Percentiles rank a stretch among this genome's conserved stretches.
Conservation (phyloP, 1,140 invertebrate species). For the Dreissena rostriformis region DNA sequence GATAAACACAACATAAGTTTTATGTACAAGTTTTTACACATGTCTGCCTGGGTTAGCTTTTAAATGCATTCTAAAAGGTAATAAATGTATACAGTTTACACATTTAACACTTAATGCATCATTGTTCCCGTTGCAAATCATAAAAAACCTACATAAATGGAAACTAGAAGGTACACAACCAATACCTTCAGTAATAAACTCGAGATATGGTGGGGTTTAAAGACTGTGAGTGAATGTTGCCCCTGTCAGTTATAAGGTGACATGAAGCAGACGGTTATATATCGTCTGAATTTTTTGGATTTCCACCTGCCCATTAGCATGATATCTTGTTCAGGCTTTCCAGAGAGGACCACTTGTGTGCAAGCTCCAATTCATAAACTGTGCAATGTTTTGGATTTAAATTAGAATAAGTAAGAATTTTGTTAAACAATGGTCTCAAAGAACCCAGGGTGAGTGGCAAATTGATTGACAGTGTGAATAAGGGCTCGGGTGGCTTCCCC, state of each 20-base stretch:
- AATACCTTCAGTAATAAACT: background rate
- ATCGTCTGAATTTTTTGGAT: constrained; percentile 10
- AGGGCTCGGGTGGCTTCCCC: background rate
- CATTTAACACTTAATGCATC: too few relatives aligned
- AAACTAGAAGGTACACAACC: constrained; percentile 1
- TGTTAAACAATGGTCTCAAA: background rate
- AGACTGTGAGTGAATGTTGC: background rate
- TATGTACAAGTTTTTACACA: too few relatives aligned
- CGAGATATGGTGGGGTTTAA: background rate
- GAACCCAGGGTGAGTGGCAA: background rate
- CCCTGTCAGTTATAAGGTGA: background rate
- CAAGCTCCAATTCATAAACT: constrained; percentile 20
- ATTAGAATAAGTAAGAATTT: background rate
- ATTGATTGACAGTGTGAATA: constrained; percentile 7
- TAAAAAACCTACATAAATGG: too few relatives aligned
- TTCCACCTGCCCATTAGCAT: constrained; percentile 7
- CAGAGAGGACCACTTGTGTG: constrained; percentile 11
- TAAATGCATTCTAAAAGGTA: too few relatives aligned
- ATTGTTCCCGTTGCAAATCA: too few relatives aligned
- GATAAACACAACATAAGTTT: too few relatives aligned
- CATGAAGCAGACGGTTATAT: background rate
- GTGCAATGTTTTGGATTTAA: background rate
- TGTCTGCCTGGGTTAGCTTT: too few relatives aligned
- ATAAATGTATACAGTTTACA: too few relatives aligned
- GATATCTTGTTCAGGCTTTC: constrained; percentile 8